Percentiles rank a stretch among this genome's conserved stretches.
Evolutionary conservation across 2,888 invertebrate genomes (phyloP).

Genomic region (Argyresthia goedartella): DNA sequence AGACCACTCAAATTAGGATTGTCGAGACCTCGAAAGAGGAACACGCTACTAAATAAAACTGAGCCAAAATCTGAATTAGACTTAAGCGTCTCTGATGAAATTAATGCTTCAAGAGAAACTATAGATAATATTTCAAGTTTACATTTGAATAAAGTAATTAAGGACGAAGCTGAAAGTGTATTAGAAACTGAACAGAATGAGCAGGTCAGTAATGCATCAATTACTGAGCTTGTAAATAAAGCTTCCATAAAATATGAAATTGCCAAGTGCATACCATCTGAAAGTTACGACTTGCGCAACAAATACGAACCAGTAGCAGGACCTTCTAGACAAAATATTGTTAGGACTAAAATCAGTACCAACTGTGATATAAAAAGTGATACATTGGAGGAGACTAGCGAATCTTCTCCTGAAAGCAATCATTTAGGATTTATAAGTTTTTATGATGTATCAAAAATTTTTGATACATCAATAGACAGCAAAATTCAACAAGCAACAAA

Average conservation of each 20-base stretch:
- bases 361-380: slow-evolving; percentile 17
- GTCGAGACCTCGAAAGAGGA: slow-evolving; percentile 44
- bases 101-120: slow-evolving; percentile 45
- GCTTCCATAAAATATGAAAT: slow-evolving; percentile 17
- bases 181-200: slow-evolving; percentile 17
- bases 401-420: slow-evolving; percentile 37
- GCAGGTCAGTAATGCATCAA: slow-evolving; percentile 19
- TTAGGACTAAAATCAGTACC: slow-evolving; percentile 12
- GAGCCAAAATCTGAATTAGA: slow-evolving; percentile 12
- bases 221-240: slow-evolving; percentile 31
- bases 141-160: slow-evolving; percentile 29
- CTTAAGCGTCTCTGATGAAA: slow-evolving; percentile 34
- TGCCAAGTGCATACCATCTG: slow-evolving; percentile 20
- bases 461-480: slow-evolving; percentile 36
- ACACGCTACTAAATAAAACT: slow-evolving; percentile 5
- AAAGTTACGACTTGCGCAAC: slow-evolving; percentile 39
- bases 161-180: slow-evolving; percentile 24
- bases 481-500: slow-evolving; percentile 3
- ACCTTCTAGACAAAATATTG: slow-evolving; percentile 27
- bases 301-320: slow-evolving; percentile 46
- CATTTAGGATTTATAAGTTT: slow-evolving; percentile 49
- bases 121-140: slow-evolving; percentile 35
- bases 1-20: slow-evolving; percentile 51
- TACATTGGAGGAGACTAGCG: slow-evolving; percentile 12
- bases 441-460: slow-evolving; percentile 49